phyloP scores from a whole-genome alignment of 37 sponge, comb jelly and placozoan genomes.

The Chondrosia reniformis region DNA sequence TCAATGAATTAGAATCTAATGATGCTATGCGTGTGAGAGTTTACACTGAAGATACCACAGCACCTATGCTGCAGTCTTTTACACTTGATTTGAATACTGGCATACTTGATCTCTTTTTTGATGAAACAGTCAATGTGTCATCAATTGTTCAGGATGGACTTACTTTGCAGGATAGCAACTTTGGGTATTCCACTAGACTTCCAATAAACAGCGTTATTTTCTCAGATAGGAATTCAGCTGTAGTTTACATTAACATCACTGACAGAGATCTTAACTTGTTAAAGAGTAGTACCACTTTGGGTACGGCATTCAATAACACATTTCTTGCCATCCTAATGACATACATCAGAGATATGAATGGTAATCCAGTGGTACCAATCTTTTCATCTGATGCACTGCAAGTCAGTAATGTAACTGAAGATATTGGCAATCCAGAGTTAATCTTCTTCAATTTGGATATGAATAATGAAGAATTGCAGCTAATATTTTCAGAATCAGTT shows the following conservation, averaged over 20 bases:
- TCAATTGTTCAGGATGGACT: constrained; percentile 35
- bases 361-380: constrained; percentile 43
- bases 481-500: constrained; percentile 83
- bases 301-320: constrained; percentile 53
- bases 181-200: background rate
- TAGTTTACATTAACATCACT: constrained; percentile 33
- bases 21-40: constrained; percentile 24
- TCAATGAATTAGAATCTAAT: constrained; percentile 15
- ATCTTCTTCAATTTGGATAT: constrained; percentile 56
- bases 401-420: constrained; percentile 26
- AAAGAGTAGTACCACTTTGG: constrained; percentile 62
- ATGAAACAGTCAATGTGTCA: constrained; percentile 81
- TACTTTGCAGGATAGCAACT: constrained; percentile 24
- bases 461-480: constrained; percentile 48
- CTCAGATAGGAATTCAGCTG: constrained; percentile 21
- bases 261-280: constrained; percentile 59
- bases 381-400: constrained; percentile 22
- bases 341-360: constrained; percentile 64
- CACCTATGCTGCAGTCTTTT: constrained; percentile 58
- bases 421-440: constrained; percentile 58
- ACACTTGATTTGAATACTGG: constrained; percentile 51
- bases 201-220: constrained; percentile 27
- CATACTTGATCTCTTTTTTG: constrained; percentile 55
- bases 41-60: constrained; percentile 55
- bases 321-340: constrained; percentile 41